Percentiles rank a stretch among this genome's conserved stretches.
phyloP scores from a whole-genome alignment of 2,888 invertebrate species.

The Stenurella melanura region DNA sequence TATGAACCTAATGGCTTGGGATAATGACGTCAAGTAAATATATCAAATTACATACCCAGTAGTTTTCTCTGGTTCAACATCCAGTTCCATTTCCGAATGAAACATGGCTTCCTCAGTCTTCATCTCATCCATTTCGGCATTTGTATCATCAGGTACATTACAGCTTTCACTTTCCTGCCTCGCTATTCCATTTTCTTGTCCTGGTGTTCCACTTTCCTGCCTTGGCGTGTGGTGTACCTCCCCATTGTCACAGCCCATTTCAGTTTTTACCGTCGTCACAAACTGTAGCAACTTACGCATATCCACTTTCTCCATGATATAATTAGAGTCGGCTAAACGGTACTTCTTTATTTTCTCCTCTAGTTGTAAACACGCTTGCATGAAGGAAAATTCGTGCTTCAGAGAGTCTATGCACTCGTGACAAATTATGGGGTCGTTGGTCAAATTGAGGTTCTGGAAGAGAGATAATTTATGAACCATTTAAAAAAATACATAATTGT shows the following conservation, averaged over 20 bases:
- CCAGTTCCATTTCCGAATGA: neutral
- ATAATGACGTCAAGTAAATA: too few relatives aligned
- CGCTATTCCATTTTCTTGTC: too few relatives aligned
- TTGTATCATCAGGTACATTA: neutral
- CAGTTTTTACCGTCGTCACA: neutral
- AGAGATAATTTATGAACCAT: too few relatives aligned
- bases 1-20: too few relatives aligned
- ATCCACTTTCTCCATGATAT: neutral
- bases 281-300: neutral
- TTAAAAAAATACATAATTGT: too few relatives aligned
- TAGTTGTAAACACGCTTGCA: neutral
- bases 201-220: neutral
- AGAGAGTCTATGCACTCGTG: neutral
- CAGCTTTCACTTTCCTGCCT: neutral
- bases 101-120: neutral
- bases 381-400: neutral
- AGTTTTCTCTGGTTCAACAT: neutral
- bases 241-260: neutral
- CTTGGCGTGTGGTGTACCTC: neutral
- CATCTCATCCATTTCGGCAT: neutral
- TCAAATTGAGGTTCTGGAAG: conserved; percentile 5
- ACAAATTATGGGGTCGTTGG: conserved; percentile 5
- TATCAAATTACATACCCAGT: neutral
- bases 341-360: conserved; percentile 13
- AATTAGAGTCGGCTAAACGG: neutral